These are phyloP conservation scores for Haliclona indistincta DNA, from an alignment of 37 sponge, comb jelly and placozoan genomes.

Conservation along the genomic window DNA sequence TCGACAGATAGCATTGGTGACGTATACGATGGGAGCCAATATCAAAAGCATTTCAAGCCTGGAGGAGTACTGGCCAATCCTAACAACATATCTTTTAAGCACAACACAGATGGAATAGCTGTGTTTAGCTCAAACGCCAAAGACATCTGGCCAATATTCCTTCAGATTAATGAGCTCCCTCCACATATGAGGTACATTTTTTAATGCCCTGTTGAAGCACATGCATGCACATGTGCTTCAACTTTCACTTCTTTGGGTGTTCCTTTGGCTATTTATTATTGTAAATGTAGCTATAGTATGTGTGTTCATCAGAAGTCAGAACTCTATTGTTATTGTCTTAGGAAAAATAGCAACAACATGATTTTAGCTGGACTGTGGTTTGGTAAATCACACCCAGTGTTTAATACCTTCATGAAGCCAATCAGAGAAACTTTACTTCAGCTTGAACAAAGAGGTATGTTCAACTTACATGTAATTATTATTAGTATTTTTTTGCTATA, in stretches of 20 bases:
- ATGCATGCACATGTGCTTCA: no score
- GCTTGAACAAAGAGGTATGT: not conserved
- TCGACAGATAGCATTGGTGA: not conserved
- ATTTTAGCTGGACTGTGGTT: not conserved
- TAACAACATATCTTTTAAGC: slow-evolving; percentile 20
- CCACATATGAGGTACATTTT: slow-evolving; percentile 33
- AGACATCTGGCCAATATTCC: slow-evolving; percentile 36
- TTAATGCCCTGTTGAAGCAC: no score
- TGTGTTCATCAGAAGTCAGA: no score
- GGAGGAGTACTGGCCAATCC: slow-evolving; percentile 2
- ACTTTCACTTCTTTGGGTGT: no score
- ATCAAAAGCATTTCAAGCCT: not conserved
- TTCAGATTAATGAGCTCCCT: slow-evolving; percentile 36
- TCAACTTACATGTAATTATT: no score
- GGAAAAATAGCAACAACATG: no score
- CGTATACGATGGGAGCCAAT: slow-evolving; percentile 7
- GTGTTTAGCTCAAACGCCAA: slow-evolving; percentile 21
- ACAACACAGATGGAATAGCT: slow-evolving; percentile 39
- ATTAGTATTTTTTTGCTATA: no score
- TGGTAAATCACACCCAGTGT: not conserved
- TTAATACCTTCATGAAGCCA: not conserved
- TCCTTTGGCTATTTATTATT: no score
- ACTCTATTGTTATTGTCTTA: no score
- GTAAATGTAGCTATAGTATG: no score
- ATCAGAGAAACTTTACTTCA: not conserved